Evolutionary conservation across 2,797 vertebrate species (phyloP).

Genomic region (Coreius guichenoti): DNA sequence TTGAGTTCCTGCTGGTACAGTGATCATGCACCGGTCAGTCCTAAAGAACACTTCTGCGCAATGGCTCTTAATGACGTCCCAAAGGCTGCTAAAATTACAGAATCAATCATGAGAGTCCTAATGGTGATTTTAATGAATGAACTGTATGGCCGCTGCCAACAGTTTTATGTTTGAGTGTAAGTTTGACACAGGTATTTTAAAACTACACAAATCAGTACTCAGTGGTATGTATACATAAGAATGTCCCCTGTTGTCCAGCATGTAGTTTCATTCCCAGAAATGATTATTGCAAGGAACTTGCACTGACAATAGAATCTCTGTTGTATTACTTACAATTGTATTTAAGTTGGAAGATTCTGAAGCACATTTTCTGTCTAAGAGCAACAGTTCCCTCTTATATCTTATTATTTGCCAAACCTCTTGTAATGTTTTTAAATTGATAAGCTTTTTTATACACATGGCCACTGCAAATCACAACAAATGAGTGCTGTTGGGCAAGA

Average conservation of each 20-base stretch:
- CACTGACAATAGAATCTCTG: background rate
- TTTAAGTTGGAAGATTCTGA: conserved; percentile 25
- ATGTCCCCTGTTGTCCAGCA: conserved; percentile 19
- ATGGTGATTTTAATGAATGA: conserved; percentile 15
- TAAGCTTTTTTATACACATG: background rate
- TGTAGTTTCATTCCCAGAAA: conserved; percentile 27
- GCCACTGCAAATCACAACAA: background rate
- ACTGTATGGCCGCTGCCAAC: background rate
- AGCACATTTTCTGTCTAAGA: conserved; percentile 15
- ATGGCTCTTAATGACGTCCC: conserved; percentile 17
- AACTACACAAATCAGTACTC: conserved; percentile 7
- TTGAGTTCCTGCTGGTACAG: conserved; percentile 18
- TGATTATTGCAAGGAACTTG: background rate
- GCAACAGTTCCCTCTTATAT: background rate
- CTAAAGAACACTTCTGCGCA: conserved; percentile 6
- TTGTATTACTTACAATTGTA: conserved; percentile 17
- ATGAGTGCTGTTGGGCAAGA: background rate
- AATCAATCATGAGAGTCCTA: conserved; percentile 7
- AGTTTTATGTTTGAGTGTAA: conserved; percentile 13
- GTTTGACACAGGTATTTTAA: background rate
- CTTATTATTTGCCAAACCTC: background rate
- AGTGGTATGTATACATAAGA: conserved; percentile 7
- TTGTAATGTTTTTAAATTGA: conserved; percentile 1
- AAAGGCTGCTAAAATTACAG: background rate
- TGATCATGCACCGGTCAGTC: background rate